These are phyloP conservation scores for Mandrillus leucophaeus DNA, from an alignment of 2,113 vertebrate species.

Conservation along the genomic window DNA sequence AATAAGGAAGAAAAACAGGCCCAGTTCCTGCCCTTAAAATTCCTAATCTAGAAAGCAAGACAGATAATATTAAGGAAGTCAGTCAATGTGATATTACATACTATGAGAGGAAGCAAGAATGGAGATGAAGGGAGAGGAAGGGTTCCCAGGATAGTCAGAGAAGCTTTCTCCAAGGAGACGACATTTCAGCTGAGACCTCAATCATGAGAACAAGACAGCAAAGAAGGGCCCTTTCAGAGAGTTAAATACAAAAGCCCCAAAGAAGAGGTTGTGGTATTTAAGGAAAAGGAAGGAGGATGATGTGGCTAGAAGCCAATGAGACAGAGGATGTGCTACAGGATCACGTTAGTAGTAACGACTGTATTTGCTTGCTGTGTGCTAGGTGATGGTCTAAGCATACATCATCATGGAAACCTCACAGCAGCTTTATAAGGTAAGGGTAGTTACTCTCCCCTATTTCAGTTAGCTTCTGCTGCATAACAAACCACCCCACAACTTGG, in stretches of 20 bases:
- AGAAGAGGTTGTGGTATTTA: neutral
- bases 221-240: neutral
- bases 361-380: neutral
- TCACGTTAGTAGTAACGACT: no score
- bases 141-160: neutral
- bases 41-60: neutral
- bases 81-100: neutral
- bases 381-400: accelerated
- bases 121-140: neutral
- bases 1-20: neutral
- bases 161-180: neutral
- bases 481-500: neutral
- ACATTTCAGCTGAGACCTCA: neutral
- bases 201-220: neutral
- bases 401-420: neutral
- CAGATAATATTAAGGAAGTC: neutral
- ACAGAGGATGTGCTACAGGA: neutral
- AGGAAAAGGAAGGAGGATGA: neutral
- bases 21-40: neutral
- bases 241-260: neutral
- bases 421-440: neutral
- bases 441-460: neutral
- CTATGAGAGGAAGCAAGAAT: neutral
- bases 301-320: neutral
- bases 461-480: neutral